A percentile compares a stretch with the other conserved stretches of the same genome.
Conservation (phyloP, 53 echinoderm and acorn worm genomes). For the Patiria pectinifera region DNA sequence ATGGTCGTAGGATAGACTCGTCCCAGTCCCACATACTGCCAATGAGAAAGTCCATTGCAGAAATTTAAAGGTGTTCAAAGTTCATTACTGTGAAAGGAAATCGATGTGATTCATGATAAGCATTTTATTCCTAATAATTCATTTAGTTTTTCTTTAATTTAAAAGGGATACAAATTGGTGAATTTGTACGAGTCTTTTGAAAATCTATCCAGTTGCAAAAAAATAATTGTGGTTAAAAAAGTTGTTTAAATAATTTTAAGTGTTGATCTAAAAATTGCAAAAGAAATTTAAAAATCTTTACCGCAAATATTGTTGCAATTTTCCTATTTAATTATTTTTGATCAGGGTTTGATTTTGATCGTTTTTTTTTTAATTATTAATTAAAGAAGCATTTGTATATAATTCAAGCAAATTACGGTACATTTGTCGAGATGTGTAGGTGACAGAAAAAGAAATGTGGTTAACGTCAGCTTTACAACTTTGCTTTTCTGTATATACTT, state of each 20-base stretch:
- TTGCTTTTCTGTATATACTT: conserved; percentile 60
- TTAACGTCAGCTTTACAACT: conserved; percentile 29
- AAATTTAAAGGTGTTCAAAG: background rate
- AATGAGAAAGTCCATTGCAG: too few relatives aligned
- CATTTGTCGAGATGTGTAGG: conserved; percentile 21
- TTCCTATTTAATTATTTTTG: conserved; percentile 44
- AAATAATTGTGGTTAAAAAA: background rate
- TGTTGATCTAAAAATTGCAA: conserved; percentile 26
- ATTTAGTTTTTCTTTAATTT: background rate
- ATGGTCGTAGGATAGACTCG: background rate
- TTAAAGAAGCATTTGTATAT: conserved; percentile 59
- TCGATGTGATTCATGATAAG: background rate
- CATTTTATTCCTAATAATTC: background rate
- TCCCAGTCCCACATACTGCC: too few relatives aligned
- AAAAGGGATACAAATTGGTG: background rate
- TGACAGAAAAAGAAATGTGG: background rate
- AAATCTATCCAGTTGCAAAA: background rate
- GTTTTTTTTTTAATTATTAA: background rate
- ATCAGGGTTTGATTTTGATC: conserved; percentile 44
- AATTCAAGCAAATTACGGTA: conserved; percentile 38
- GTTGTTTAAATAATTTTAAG: background rate
- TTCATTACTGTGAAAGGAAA: background rate
- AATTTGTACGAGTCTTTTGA: background rate
- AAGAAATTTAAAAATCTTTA: background rate
- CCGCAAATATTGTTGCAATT: conserved; percentile 33